Conservation (phyloP, 2,113 vertebrate genomes). For the Pipa parva region DNA sequence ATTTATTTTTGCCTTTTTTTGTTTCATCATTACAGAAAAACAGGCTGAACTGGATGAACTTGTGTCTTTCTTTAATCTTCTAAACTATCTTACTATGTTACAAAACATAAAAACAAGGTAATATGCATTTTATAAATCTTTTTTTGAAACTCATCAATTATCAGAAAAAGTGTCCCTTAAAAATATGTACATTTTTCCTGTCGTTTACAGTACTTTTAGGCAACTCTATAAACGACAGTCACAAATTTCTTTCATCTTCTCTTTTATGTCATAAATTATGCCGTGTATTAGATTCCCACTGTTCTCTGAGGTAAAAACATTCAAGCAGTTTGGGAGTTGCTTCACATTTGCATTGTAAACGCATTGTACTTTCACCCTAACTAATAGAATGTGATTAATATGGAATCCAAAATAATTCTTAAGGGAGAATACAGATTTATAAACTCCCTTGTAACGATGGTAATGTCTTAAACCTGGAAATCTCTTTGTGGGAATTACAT, state of each 20-base stretch:
- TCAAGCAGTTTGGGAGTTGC: slow-evolving; percentile 12
- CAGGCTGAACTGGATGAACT: too few species aligned
- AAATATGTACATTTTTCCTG: not conserved
- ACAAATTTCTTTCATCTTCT: not conserved
- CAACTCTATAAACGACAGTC: not conserved
- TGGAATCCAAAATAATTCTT: not conserved
- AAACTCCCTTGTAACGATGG: not conserved
- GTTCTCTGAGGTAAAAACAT: not conserved
- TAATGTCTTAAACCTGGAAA: not conserved
- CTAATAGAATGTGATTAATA: not conserved
- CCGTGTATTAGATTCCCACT: not conserved
- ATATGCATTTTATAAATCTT: too few species aligned
- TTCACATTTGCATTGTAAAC: slow-evolving; percentile 13
- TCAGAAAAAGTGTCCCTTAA: too few species aligned
- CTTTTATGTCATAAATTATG: slow-evolving; percentile 35
- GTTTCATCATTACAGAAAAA: too few species aligned
- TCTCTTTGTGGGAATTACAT: slow-evolving; percentile 17
- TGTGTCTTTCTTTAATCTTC: too few species aligned
- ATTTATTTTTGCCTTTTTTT: too few species aligned
- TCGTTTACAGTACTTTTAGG: not conserved
- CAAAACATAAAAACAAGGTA: too few species aligned
- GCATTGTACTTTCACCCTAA: slow-evolving; percentile 1
- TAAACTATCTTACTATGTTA: too few species aligned
- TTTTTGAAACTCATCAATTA: too few species aligned
- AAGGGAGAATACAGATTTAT: not conserved